Evolutionary conservation across 2,888 invertebrate genomes (phyloP).

Genomic region (Isotomurus palustris): DNA sequence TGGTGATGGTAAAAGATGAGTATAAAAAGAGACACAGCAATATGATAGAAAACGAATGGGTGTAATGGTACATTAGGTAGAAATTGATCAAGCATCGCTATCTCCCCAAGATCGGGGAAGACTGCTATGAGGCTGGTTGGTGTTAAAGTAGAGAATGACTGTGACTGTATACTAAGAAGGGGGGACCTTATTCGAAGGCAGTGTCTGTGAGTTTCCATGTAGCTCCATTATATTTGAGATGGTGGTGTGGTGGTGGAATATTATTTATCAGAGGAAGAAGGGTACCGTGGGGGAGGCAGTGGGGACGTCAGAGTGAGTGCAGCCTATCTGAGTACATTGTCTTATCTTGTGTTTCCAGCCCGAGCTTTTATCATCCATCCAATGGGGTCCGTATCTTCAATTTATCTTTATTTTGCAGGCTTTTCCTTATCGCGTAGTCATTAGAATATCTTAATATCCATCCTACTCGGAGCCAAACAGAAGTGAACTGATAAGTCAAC

Average conservation of each 20-base stretch:
- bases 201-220: no score
- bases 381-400: slow-evolving; percentile 46
- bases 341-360: slow-evolving; percentile 46
- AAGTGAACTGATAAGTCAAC: slow-evolving; percentile 44
- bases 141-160: no score
- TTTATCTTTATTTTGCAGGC: slow-evolving; percentile 47
- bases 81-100: no score
- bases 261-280: slow-evolving; percentile 8
- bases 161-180: no score
- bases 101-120: no score
- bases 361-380: slow-evolving; percentile 46
- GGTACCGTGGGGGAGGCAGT: slow-evolving; percentile 18
- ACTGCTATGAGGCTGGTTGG: no score
- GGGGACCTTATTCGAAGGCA: no score
- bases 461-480: slow-evolving; percentile 47
- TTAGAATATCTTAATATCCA: slow-evolving; percentile 50
- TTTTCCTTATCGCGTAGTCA: slow-evolving; percentile 48
- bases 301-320: slow-evolving; percentile 1
- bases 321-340: slow-evolving; percentile 41
- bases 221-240: neutral
- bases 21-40: no score
- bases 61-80: no score
- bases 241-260: neutral
- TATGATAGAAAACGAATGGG: no score
- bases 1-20: no score